phyloP scores from a whole-genome alignment of 2,888 invertebrate genomes.

The Blera fallax region DNA sequence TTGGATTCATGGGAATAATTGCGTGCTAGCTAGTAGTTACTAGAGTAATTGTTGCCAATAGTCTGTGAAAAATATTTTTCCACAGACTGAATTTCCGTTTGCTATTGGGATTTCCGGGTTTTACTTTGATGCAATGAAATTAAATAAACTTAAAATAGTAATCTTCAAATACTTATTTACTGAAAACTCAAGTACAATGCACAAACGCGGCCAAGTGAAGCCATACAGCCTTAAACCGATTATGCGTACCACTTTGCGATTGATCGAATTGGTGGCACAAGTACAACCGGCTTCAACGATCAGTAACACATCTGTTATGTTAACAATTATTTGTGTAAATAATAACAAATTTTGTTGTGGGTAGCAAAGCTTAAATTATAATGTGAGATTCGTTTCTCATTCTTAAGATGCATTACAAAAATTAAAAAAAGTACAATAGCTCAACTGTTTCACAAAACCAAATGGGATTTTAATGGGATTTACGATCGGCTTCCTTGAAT shows the following conservation, averaged over 20 bases:
- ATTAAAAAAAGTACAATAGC: background rate
- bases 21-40: too few relatives aligned
- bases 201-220: background rate
- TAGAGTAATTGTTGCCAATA: background rate
- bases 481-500: too few relatives aligned
- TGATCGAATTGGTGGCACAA: conserved; percentile 1
- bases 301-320: background rate
- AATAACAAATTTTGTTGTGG: background rate
- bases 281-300: conserved; percentile 16
- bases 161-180: background rate
- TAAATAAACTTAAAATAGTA: background rate
- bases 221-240: background rate
- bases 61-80: background rate
- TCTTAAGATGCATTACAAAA: background rate
- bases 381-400: background rate
- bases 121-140: background rate
- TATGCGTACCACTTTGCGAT: background rate
- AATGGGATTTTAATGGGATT: background rate
- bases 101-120: background rate
- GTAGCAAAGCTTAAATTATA: background rate
- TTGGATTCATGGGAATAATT: too few relatives aligned
- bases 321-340: background rate
- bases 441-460: background rate
- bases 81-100: background rate
- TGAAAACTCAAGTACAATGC: background rate